phyloP scores from a whole-genome alignment of 2,797 vertebrate genomes.

The Acanthurus lineatus region DNA sequence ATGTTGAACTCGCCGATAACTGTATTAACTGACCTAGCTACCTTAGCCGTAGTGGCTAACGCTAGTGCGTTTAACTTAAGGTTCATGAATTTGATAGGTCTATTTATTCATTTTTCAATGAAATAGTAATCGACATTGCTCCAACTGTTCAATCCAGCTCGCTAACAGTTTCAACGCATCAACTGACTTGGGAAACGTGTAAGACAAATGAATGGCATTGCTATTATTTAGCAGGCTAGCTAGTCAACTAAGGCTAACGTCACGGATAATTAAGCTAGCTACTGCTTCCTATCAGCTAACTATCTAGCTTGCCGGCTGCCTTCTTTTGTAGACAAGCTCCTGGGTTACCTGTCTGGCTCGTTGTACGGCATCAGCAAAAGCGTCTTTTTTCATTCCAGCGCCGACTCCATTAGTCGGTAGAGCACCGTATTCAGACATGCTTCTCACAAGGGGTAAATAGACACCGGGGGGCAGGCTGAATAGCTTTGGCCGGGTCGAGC shows the following conservation, averaged over 20 bases:
- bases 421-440: constrained; percentile 91
- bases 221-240: constrained; percentile 40
- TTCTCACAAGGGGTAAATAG: constrained; percentile 64
- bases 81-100: not conserved
- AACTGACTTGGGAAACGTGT: not conserved
- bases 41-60: not conserved
- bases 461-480: constrained; percentile 57
- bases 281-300: constrained; percentile 48
- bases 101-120: too few relatives aligned
- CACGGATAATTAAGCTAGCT: constrained; percentile 60
- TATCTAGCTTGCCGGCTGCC: constrained; percentile 32
- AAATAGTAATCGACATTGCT: not conserved
- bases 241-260: constrained; percentile 58
- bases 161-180: not conserved
- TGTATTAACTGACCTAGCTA: not conserved
- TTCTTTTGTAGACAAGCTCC: not conserved
- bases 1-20: not conserved
- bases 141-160: not conserved
- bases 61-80: not conserved
- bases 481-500: constrained; percentile 79
- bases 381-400: constrained; percentile 92
- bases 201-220: constrained; percentile 42
- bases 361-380: constrained; percentile 95
- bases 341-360: constrained; percentile 92
- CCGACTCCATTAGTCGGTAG: constrained; percentile 88